Evolutionary conservation across 2,797 vertebrate genomes (phyloP).

Genomic region (Anomalospiza imberbis): DNA sequence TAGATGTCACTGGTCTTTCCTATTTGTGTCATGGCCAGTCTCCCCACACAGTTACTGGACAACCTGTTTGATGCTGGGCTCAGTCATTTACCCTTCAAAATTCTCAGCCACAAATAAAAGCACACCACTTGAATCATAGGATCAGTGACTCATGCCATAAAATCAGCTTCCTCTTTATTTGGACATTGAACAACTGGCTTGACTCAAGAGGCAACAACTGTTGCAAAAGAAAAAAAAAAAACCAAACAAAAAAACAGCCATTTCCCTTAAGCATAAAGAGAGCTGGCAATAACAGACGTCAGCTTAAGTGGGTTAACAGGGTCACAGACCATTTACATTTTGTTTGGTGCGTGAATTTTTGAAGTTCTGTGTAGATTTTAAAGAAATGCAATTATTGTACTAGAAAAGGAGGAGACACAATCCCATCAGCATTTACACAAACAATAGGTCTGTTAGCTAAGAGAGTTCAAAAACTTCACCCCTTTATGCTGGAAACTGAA

Average conservation of each 20-base stretch:
- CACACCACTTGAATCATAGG: neutral
- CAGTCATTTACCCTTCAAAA: neutral
- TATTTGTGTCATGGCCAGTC: neutral
- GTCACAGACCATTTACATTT: neutral
- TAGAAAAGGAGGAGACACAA: neutral
- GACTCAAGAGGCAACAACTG: conserved; percentile 32
- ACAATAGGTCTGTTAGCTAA: neutral
- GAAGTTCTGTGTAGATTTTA: neutral
- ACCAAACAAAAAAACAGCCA: neutral
- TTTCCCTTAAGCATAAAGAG: conserved; percentile 5
- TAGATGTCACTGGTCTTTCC: neutral
- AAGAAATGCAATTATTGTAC: neutral
- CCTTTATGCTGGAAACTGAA: neutral
- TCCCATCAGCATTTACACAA: neutral
- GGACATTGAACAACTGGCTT: conserved; percentile 8
- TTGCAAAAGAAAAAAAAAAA: neutral
- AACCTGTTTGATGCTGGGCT: neutral
- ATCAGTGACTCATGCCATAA: neutral
- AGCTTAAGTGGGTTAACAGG: neutral
- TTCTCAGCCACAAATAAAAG: neutral
- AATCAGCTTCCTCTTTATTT: conserved; percentile 51
- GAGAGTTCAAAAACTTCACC: neutral
- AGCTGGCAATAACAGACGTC: neutral
- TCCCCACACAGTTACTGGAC: neutral
- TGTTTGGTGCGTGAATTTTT: neutral